phyloP scores from a whole-genome alignment of 2,797 vertebrate species.

The Chanos chanos region DNA sequence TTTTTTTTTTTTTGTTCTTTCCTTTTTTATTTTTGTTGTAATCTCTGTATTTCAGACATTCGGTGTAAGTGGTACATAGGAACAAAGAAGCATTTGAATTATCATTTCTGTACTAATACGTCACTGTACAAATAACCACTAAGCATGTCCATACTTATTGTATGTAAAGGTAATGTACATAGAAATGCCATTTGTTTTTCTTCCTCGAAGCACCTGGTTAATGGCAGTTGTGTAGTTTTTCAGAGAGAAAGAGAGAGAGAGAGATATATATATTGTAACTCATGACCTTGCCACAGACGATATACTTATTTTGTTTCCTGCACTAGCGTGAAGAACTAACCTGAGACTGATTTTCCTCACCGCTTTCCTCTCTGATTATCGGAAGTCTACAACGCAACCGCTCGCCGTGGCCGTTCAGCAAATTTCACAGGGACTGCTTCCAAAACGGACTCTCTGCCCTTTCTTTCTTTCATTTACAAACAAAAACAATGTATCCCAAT shows the following conservation, averaged over 20 bases:
- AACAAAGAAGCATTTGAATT: conserved; percentile 62
- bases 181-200: conserved; percentile 67
- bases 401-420: conserved; percentile 70
- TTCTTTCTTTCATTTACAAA: conserved; percentile 69
- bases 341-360: conserved; percentile 56
- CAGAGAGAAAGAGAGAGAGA: too few species aligned
- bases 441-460: conserved; percentile 69
- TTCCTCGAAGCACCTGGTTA: conserved; percentile 67
- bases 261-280: conserved; percentile 60
- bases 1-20: too few species aligned
- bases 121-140: conserved; percentile 69
- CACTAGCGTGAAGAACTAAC: conserved; percentile 67
- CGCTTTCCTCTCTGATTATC: conserved; percentile 65
- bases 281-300: conserved; percentile 49
- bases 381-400: conserved; percentile 72
- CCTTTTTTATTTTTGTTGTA: conserved; percentile 51
- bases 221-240: conserved; percentile 66
- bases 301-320: conserved; percentile 54
- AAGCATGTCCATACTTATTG: conserved; percentile 72
- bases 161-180: conserved; percentile 70
- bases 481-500: conserved; percentile 50
- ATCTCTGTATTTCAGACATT: conserved; percentile 59
- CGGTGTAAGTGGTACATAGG: conserved; percentile 66
- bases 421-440: conserved; percentile 70
- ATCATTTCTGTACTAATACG: conserved; percentile 65